Base-by-base conservation (phyloP, 2,888 invertebrate species). In the Nebria brevicollis region DNA sequence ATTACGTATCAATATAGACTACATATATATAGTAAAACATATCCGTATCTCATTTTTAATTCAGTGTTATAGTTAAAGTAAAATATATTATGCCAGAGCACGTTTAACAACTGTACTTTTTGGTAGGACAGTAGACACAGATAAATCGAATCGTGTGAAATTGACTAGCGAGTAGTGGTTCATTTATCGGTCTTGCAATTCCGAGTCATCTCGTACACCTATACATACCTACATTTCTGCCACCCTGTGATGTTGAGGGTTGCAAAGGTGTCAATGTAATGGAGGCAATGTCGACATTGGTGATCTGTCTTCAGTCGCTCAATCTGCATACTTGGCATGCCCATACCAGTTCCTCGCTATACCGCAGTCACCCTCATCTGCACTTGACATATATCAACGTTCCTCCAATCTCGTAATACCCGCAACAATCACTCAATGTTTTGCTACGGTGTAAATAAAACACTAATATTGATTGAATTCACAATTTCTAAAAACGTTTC, bases 281-380 rank as follows among this genome's bases (percentile, higher is more conserved):
- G 70, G 70, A 70, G 70, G 70, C 70, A 70, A 70, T 70, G 70
- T 70, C 34, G 70, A 70, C 26, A 34, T 8, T 34, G 70, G 70
- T 70, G 70, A 70, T 70, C 70, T 70, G 70, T 70, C 70, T 70
- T 70, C 70, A 70, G 70, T 70, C 70, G 70, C 70, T 70, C 70
- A 70, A 70, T 70, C 70, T 70, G 70, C 70, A 70, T 70, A 70
- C 70, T 70, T 70, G 70, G 25, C 70, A 34, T 70, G 70, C 34
- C 11, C 34, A 5, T 34, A 34, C 34, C 34, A 34, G 34, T 34
- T 34, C 13, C 54, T 13, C 54, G 2, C 13, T 26, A 25, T 26
- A 34, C 34, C 70, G 11, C 70, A 70, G n/a, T 15, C 26, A 70
- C 25, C 54, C 54, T 54, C 54, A 54, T 54, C 54, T 13, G 13